phyloP scores from a whole-genome alignment of 2,113 vertebrate genomes.

The Oreotrochilus melanogaster region DNA sequence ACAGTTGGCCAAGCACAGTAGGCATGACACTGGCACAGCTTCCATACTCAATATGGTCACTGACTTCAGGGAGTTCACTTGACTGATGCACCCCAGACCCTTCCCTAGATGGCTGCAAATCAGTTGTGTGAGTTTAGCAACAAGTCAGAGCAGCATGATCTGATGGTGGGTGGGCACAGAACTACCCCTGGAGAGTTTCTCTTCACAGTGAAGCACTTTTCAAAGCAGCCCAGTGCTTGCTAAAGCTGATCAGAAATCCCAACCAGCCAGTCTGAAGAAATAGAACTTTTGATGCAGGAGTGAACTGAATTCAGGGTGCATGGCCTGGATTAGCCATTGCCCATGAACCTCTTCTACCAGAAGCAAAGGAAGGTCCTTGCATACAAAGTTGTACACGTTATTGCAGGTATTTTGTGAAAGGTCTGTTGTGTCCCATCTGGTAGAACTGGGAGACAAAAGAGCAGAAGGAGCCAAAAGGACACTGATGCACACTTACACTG shows the following conservation, averaged over 20 bases:
- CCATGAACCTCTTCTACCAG: neutral
- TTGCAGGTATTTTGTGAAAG: neutral
- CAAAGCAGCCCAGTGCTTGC: neutral
- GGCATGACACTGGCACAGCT: neutral
- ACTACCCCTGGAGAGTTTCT: neutral
- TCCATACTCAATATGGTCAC: neutral
- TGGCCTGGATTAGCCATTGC: neutral
- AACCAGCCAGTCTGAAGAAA: neutral
- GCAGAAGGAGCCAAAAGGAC: neutral
- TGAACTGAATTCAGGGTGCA: neutral
- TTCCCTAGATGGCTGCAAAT: neutral
- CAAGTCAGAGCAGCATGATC: neutral
- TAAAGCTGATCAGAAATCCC: neutral
- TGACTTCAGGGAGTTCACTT: neutral
- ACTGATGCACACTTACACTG: neutral
- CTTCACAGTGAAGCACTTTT: neutral
- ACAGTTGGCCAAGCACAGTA: neutral
- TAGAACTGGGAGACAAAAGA: neutral
- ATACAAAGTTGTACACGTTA: neutral
- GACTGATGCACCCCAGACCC: rapidly evolving
- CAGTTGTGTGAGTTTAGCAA: rapidly evolving
- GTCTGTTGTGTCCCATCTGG: neutral
- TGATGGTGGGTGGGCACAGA: neutral
- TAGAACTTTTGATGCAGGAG: neutral
- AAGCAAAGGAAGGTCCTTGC: neutral